phyloP scores from a whole-genome alignment of 2,797 vertebrate genomes.

The Rousettus madagascariensis region DNA sequence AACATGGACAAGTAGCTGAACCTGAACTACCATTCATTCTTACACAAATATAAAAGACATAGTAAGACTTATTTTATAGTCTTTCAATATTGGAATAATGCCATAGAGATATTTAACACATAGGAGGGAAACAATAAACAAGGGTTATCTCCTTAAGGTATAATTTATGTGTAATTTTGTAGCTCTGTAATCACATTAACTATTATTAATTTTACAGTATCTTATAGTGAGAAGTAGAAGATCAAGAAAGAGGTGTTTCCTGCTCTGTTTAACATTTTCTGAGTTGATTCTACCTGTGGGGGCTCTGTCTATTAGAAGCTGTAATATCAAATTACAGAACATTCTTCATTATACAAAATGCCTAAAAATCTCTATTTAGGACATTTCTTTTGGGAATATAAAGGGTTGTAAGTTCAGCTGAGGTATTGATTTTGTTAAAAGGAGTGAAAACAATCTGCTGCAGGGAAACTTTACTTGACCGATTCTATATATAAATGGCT shows the following conservation, averaged over 20 bases:
- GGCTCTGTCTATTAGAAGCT: not conserved
- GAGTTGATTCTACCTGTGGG: not conserved
- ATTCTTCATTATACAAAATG: not conserved
- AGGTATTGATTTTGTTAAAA: conserved; percentile 54
- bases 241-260: not conserved
- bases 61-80: not conserved
- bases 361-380: not conserved
- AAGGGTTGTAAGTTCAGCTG: not conserved
- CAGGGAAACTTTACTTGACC: not conserved
- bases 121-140: not conserved
- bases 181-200: not conserved
- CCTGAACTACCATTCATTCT: not conserved
- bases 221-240: not conserved
- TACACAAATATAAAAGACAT: not conserved
- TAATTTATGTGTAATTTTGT: not conserved
- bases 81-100: not conserved
- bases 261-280: not conserved
- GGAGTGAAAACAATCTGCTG: not conserved
- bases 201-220: not conserved
- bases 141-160: not conserved
- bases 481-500: not conserved
- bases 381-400: not conserved
- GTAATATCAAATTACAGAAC: not conserved
- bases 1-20: not conserved
- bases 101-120: not conserved